These are phyloP conservation scores for Tadarida brasiliensis DNA, from an alignment of 2,797 vertebrate genomes.

Conservation along the genomic window DNA sequence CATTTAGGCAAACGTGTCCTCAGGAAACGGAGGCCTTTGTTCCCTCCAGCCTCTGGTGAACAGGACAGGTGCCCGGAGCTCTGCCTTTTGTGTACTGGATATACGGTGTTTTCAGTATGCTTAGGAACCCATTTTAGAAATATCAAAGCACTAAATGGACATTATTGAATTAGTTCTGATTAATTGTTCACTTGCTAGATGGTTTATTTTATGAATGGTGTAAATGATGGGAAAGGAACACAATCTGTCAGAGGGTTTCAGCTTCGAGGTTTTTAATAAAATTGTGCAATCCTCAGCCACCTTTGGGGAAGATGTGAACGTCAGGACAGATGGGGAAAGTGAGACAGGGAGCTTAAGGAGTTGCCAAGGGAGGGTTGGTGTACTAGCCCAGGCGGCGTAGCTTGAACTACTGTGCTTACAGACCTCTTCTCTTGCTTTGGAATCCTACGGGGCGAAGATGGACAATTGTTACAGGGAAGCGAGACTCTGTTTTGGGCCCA, in stretches of 20 bases:
- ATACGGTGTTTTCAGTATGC: neutral
- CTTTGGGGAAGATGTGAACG: neutral
- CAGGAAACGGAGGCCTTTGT: neutral
- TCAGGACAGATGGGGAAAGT: neutral
- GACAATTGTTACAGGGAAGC: neutral
- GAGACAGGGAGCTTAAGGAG: neutral
- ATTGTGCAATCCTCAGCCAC: neutral
- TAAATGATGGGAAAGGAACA: neutral
- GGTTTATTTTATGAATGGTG: neutral
- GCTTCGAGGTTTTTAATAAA: neutral
- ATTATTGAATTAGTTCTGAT: neutral
- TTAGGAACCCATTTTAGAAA: conserved; percentile 5
- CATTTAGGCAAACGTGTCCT: neutral
- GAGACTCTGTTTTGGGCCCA: neutral
- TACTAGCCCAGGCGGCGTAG: neutral
- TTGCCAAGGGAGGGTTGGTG: neutral
- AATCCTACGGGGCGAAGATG: neutral
- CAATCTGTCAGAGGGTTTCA: neutral
- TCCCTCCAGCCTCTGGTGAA: neutral
- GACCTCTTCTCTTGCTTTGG: neutral
- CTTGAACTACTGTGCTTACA: neutral
- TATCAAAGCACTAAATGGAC: neutral
- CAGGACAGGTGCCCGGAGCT: rapidly evolving
- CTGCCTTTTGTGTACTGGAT: neutral
- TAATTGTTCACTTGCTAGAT: neutral